Conservation (phyloP, 2,797 vertebrate species). For the Chelidonichthys spinosus region DNA sequence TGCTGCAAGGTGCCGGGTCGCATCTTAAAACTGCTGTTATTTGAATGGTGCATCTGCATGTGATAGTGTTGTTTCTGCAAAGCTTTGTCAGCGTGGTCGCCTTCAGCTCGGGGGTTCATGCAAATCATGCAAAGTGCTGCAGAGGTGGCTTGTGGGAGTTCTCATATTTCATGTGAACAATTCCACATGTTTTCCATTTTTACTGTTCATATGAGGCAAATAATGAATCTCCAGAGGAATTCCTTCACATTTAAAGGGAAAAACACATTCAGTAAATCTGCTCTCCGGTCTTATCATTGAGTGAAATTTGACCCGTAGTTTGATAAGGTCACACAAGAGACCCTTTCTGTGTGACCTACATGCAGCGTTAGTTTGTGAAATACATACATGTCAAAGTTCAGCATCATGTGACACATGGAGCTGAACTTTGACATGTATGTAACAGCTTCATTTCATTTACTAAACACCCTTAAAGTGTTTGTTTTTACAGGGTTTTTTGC, state of each 20-base stretch:
- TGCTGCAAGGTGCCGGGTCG: not conserved
- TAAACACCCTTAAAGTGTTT: not conserved
- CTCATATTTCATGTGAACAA: not conserved
- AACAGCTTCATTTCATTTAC: too few species aligned
- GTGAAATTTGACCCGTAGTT: not conserved
- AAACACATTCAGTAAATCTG: too few species aligned
- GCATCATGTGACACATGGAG: not conserved
- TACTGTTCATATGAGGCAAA: not conserved
- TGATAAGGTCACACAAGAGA: too few species aligned
- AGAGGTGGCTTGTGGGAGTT: not conserved
- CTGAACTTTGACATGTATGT: too few species aligned
- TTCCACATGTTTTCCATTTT: not conserved
- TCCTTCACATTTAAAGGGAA: not conserved
- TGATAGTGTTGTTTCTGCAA: not conserved
- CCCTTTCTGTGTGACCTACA: too few species aligned
- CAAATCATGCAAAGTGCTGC: not conserved
- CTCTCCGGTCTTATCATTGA: not conserved
- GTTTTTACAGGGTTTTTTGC: not conserved
- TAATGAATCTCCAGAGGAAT: not conserved
- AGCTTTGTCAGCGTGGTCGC: not conserved
- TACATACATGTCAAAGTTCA: conserved; percentile 59
- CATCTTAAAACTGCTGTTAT: not conserved
- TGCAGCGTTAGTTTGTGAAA: not conserved
- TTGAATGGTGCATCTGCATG: not conserved
- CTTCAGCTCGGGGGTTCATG: not conserved